phyloP scores from a whole-genome alignment of 2,797 vertebrate genomes.

The Chelmon rostratus region DNA sequence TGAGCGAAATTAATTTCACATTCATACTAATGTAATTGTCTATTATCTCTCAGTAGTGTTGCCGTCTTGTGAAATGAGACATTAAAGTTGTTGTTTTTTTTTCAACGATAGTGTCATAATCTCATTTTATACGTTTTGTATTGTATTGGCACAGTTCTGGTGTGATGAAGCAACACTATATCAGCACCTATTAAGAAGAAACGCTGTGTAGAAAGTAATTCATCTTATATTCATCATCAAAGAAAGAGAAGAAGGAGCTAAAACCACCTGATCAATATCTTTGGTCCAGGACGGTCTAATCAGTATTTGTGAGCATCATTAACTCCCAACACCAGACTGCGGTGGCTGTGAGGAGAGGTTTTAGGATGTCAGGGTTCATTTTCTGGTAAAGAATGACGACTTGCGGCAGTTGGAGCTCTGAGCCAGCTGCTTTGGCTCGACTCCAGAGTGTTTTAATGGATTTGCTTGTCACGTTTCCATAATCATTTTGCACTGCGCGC shows the following conservation, averaged over 20 bases:
- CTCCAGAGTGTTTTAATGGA: slow-evolving; percentile 23
- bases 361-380: background rate
- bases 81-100: slow-evolving; percentile 64
- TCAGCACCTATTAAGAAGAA: slow-evolving; percentile 4
- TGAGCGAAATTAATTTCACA: background rate
- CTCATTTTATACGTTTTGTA: background rate
- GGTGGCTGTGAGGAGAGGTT: background rate
- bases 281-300: background rate
- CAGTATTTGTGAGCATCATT: slow-evolving; percentile 24
- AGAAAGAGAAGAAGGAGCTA: slow-evolving; percentile 13
- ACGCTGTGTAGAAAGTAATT: background rate
- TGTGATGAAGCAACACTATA: slow-evolving; percentile 2
- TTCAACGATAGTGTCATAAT: background rate
- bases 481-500: background rate
- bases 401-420: background rate
- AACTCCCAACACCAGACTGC: slow-evolving; percentile 5
- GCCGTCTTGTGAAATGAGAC: slow-evolving; percentile 4
- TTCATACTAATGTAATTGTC: background rate
- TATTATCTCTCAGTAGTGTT: slow-evolving; percentile 8
- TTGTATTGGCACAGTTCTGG: background rate
- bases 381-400: slow-evolving; percentile 16
- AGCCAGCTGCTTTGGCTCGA: slow-evolving; percentile 2
- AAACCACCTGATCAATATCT: slow-evolving; percentile 29
- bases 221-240: slow-evolving; percentile 15
- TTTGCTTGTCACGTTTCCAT: slow-evolving; percentile 23